Evolutionary conservation across 2,888 invertebrate genomes (phyloP).

Genomic region (Sabatieria punctata): DNA sequence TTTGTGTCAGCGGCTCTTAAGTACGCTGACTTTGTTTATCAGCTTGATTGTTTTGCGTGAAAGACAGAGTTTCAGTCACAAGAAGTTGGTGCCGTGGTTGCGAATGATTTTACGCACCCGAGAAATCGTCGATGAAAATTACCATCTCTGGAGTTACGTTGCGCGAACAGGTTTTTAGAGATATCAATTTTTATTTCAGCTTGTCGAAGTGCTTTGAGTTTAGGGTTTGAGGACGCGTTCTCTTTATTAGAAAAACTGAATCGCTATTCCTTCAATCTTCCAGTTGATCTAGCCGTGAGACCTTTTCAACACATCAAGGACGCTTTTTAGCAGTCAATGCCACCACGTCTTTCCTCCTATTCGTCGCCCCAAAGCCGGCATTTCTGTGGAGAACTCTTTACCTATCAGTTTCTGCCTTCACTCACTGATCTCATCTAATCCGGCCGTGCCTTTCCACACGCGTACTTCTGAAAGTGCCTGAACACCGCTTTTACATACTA

Average conservation of each 20-base stretch:
- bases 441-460: no score
- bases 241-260: conserved; percentile 72
- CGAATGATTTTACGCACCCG: conserved; percentile 70
- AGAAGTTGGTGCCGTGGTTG: conserved; percentile 81
- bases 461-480: no score
- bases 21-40: conserved; percentile 44
- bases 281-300: conserved; percentile 84
- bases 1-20: conserved; percentile 90
- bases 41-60: conserved; percentile 5
- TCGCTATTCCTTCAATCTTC: conserved; percentile 70
- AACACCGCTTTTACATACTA: no score
- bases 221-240: conserved; percentile 84
- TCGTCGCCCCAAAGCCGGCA: no score
- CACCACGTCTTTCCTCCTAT: no score
- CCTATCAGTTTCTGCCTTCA: no score
- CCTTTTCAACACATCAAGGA: conserved; percentile 96
- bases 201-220: conserved; percentile 3
- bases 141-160: conserved; percentile 68
- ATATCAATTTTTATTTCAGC: neutral
- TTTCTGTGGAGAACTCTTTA: no score
- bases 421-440: no score
- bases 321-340: conserved; percentile 69
- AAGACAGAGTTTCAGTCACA: conserved; percentile 52
- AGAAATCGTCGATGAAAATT: conserved; percentile 38
- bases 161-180: conserved; percentile 73